phyloP scores from a whole-genome alignment of 1,140 invertebrate species.

The Papilio polyxenes region DNA sequence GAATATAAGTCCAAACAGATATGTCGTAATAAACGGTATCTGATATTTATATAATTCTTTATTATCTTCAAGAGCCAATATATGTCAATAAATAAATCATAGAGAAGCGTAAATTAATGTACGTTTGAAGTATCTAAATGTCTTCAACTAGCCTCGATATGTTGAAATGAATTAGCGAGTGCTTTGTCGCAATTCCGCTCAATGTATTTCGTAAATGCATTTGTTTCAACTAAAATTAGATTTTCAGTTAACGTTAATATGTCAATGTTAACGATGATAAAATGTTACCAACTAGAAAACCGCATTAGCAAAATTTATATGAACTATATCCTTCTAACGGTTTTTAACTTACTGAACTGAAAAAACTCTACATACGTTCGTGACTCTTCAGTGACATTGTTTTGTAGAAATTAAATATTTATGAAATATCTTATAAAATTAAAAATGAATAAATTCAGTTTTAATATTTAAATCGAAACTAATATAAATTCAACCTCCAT shows the following conservation, averaged over 20 bases:
- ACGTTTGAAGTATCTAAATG: not conserved
- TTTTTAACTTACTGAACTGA: too few species aligned
- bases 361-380: not conserved
- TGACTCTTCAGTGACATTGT: too few species aligned
- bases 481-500: not conserved
- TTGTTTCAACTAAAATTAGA: conserved; percentile 18
- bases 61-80: not conserved
- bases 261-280: not conserved
- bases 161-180: conserved; percentile 24
- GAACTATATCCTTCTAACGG: too few species aligned
- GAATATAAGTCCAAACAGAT: too few species aligned
- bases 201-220: not conserved
- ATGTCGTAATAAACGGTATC: not conserved
- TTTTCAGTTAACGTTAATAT: not conserved
- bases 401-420: too few species aligned
- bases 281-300: not conserved
- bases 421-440: too few species aligned
- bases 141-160: not conserved
- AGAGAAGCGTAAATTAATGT: not conserved
- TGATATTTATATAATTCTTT: not conserved
- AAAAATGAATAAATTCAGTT: not conserved
- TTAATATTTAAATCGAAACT: not conserved
- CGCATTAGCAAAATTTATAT: not conserved
- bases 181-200: not conserved
- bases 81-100: not conserved